Percentiles rank a stretch among this genome's conserved stretches.
Evolutionary conservation across 2,113 vertebrate genomes (phyloP).

Genomic region (Mormyrus iriodes): DNA sequence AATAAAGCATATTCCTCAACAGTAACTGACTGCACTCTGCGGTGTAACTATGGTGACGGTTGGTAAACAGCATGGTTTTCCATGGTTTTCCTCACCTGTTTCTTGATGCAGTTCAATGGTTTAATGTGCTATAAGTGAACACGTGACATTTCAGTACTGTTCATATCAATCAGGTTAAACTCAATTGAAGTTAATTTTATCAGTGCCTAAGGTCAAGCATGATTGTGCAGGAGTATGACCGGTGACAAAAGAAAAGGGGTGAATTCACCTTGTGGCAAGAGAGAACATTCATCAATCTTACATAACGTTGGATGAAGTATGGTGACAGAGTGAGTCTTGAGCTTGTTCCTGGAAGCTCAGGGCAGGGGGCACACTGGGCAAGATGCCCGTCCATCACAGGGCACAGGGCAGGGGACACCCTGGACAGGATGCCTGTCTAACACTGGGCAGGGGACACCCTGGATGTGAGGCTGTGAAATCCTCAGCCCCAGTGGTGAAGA

Average conservation of each 20-base stretch:
- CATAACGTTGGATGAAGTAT: not conserved
- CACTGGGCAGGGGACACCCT: not conserved
- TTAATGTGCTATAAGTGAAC: not conserved
- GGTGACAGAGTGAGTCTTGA: not conserved
- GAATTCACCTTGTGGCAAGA: not conserved
- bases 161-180: not conserved
- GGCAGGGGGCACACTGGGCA: not conserved
- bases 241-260: not conserved
- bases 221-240: not conserved
- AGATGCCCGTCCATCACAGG: not conserved
- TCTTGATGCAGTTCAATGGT: not conserved
- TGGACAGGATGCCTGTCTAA: not conserved
- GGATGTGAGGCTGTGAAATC: too few relatives aligned
- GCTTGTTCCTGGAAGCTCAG: not conserved
- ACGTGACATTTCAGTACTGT: not conserved
- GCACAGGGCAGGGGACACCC: not conserved
- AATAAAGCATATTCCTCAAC: not conserved
- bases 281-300: not conserved
- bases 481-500: too few relatives aligned
- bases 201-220: not conserved
- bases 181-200: not conserved
- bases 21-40: not conserved
- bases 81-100: not conserved
- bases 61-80: not conserved
- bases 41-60: not conserved